These are phyloP conservation scores for Glyphotaelius pellucidus DNA, from an alignment of 2,888 invertebrate species.

Conservation along the genomic window DNA sequence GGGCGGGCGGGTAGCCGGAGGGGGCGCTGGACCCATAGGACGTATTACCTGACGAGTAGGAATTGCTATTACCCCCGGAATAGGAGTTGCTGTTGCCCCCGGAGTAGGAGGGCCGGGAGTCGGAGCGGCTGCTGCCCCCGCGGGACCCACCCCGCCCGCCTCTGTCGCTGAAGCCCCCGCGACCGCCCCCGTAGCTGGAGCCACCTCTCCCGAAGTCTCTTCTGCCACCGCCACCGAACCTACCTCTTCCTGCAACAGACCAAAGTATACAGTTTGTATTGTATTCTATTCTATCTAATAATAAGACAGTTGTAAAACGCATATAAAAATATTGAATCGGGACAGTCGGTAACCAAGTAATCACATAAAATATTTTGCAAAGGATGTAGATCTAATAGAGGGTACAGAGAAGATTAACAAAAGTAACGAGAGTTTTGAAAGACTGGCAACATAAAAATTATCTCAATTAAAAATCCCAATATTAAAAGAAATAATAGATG, in stretches of 20 bases:
- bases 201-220: slow-evolving; percentile 75
- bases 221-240: slow-evolving; percentile 71
- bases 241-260: slow-evolving; percentile 52
- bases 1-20: background rate
- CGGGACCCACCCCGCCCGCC: slow-evolving; percentile 57
- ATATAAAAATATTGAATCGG: background rate
- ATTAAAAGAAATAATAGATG: too few relatives aligned
- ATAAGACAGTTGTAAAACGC: background rate
- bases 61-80: background rate
- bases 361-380: too few relatives aligned
- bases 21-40: background rate
- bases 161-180: slow-evolving; percentile 68
- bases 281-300: background rate
- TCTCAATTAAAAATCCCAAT: too few relatives aligned
- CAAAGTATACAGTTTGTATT: background rate
- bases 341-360: too few relatives aligned
- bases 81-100: slow-evolving; percentile 25
- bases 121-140: slow-evolving; percentile 63
- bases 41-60: background rate
- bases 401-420: too few relatives aligned
- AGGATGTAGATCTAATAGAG: too few relatives aligned
- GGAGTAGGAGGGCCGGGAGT: slow-evolving; percentile 52
- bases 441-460: too few relatives aligned
- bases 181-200: slow-evolving; percentile 71
- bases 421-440: too few relatives aligned